A percentile compares a stretch with the other conserved stretches of the same genome.
phyloP scores from a whole-genome alignment of 1,140 invertebrate species.

The Drosophila truncata region DNA sequence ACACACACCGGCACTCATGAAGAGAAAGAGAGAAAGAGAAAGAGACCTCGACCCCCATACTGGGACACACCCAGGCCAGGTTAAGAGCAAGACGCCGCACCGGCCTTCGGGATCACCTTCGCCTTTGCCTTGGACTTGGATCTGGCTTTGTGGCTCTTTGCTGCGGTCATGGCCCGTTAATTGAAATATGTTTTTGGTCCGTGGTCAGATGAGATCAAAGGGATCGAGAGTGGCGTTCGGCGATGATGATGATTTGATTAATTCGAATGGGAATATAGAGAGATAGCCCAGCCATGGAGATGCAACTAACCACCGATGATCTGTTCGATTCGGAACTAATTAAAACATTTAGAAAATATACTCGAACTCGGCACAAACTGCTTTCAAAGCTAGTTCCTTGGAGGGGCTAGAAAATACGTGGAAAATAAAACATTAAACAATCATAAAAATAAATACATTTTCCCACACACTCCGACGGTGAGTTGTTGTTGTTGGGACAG shows the following conservation, averaged over 20 bases:
- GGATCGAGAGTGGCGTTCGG: conserved; percentile 53
- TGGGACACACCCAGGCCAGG: conserved; percentile 29
- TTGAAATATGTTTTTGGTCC: conserved; percentile 74
- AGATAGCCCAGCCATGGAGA: background rate
- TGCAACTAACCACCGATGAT: conserved; percentile 36
- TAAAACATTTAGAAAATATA: conserved; percentile 47
- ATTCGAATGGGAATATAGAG: conserved; percentile 53
- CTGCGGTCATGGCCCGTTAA: conserved; percentile 75
- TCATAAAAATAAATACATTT: conserved; percentile 76
- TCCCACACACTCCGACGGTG: conserved; percentile 56
- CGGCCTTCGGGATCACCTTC: conserved; percentile 62
- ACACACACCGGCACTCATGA: conserved; percentile 39
- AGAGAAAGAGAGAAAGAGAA: conserved; percentile 5
- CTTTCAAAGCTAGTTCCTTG: conserved; percentile 1
- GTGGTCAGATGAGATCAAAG: conserved; percentile 68
- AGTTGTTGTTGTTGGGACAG: conserved; percentile 24
- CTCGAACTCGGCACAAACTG: background rate
- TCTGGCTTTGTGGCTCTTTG: conserved; percentile 26
- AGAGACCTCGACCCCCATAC: conserved; percentile 29
- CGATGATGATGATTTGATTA: conserved; percentile 81
- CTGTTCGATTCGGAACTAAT: conserved; percentile 40
- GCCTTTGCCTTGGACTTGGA: conserved; percentile 29
- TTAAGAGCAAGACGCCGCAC: conserved; percentile 28
- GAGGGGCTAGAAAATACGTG: conserved; percentile 57
- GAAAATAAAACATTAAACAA: conserved; percentile 81